Evolutionary conservation across 2,797 vertebrate genomes (phyloP).

Genomic region (Chloroceryle inda): DNA sequence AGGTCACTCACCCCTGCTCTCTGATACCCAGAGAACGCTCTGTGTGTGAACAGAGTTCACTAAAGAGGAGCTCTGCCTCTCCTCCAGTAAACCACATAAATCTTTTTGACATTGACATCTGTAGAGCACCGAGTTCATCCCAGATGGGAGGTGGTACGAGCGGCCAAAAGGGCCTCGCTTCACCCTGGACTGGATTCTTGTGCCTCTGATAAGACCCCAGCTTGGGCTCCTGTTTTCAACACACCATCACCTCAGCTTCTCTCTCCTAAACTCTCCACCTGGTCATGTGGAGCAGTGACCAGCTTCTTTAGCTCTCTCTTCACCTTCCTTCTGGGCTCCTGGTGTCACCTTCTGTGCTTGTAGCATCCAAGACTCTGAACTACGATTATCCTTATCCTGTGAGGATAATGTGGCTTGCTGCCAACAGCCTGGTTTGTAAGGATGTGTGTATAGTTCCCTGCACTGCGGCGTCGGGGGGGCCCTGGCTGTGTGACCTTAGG

Average conservation of each 20-base stretch:
- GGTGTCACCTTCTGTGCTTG: background rate
- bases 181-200: background rate
- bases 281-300: background rate
- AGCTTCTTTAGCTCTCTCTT: background rate
- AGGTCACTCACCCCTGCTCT: background rate
- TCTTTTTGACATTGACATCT: background rate
- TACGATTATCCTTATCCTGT: background rate
- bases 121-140: background rate
- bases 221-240: background rate
- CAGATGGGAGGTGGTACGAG: background rate
- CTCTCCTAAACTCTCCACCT: background rate
- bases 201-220: background rate
- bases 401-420: background rate
- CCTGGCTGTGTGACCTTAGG: background rate
- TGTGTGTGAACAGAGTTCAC: background rate
- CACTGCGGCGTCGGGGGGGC: background rate
- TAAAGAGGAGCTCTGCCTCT: background rate
- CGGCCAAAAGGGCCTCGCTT: background rate
- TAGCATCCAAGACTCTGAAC: background rate
- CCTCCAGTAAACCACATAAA: accelerated
- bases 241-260: background rate
- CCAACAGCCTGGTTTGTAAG: background rate
- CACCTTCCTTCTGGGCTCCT: background rate
- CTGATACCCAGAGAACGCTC: background rate
- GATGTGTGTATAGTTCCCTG: background rate